Evolutionary conservation across 2,888 invertebrate genomes (phyloP).

Genomic region (Phlogophora meticulosa): DNA sequence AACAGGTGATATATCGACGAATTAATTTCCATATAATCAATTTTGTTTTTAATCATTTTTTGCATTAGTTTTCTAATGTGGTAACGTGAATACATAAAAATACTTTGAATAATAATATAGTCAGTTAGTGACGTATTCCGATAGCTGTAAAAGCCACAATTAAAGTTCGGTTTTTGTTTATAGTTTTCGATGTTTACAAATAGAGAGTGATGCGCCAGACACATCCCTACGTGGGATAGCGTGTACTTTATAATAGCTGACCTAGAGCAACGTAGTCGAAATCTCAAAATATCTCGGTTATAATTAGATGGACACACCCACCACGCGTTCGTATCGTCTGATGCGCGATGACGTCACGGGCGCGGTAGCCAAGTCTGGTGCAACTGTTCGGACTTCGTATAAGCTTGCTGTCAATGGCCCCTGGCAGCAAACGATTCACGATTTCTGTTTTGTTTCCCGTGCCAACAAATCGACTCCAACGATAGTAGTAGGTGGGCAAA

Average conservation of each 20-base stretch:
- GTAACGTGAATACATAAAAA: slow-evolving; percentile 23
- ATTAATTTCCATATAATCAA: slow-evolving; percentile 61
- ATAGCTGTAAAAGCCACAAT: background rate
- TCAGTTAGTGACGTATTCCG: background rate
- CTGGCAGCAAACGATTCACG: slow-evolving; percentile 33
- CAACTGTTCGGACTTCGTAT: slow-evolving; percentile 50
- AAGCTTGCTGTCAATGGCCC: slow-evolving; percentile 27
- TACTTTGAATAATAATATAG: slow-evolving; percentile 14
- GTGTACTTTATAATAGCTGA: slow-evolving; percentile 71
- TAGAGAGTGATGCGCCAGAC: slow-evolving; percentile 42
- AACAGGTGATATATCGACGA: slow-evolving; percentile 45
- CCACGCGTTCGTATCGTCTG: slow-evolving; percentile 72
- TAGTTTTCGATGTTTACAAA: slow-evolving; percentile 45
- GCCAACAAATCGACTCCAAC: slow-evolving; percentile 32
- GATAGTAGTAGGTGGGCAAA: slow-evolving; percentile 6
- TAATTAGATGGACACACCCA: slow-evolving; percentile 83
- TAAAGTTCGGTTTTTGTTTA: slow-evolving; percentile 2
- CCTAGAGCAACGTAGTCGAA: slow-evolving; percentile 72
- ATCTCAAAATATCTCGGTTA: slow-evolving; percentile 74
- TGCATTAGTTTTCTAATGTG: slow-evolving; percentile 51
- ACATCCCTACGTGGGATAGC: slow-evolving; percentile 58
- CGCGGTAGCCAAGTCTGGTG: slow-evolving; percentile 41
- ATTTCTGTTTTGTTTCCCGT: slow-evolving; percentile 17
- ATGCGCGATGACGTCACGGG: slow-evolving; percentile 71
- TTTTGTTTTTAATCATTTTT: slow-evolving; percentile 32